Percentiles rank a stretch among this genome's conserved stretches.
phyloP scores from a whole-genome alignment of 2,113 vertebrate species.

The Indicator maculatus region DNA sequence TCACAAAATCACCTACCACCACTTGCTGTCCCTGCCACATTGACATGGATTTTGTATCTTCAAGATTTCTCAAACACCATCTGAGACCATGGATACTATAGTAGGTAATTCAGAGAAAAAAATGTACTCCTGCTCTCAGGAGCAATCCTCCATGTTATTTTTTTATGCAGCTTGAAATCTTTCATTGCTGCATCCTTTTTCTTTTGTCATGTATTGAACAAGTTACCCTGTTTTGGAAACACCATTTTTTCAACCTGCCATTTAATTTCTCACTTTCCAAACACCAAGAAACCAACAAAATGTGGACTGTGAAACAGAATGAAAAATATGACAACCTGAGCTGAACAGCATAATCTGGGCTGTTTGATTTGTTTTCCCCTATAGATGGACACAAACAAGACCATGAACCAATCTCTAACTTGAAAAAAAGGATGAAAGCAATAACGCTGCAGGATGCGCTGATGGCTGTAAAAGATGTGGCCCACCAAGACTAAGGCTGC shows the following conservation, averaged over 20 bases:
- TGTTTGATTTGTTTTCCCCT: background rate
- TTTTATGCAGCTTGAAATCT: background rate
- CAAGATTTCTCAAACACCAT: background rate
- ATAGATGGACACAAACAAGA: slow-evolving; percentile 9
- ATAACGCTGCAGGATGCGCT: background rate
- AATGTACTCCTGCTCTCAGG: background rate
- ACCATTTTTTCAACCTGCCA: background rate
- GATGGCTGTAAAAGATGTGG: background rate
- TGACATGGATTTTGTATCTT: background rate
- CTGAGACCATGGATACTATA: background rate
- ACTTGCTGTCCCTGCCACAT: background rate
- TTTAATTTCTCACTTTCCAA: background rate
- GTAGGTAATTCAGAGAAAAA: background rate
- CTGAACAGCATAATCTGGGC: background rate
- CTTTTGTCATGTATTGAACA: background rate
- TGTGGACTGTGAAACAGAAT: background rate
- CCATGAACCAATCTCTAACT: background rate
- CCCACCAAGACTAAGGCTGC: background rate
- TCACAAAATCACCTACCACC: background rate
- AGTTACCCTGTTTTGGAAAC: background rate
- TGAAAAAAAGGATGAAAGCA: background rate
- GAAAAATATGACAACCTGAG: background rate
- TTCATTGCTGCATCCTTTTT: background rate
- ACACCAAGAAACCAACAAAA: background rate
- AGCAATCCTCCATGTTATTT: background rate